These are phyloP conservation scores for Notolabrus celidotus DNA, from an alignment of 2,797 vertebrate species.

Conservation along the genomic window DNA sequence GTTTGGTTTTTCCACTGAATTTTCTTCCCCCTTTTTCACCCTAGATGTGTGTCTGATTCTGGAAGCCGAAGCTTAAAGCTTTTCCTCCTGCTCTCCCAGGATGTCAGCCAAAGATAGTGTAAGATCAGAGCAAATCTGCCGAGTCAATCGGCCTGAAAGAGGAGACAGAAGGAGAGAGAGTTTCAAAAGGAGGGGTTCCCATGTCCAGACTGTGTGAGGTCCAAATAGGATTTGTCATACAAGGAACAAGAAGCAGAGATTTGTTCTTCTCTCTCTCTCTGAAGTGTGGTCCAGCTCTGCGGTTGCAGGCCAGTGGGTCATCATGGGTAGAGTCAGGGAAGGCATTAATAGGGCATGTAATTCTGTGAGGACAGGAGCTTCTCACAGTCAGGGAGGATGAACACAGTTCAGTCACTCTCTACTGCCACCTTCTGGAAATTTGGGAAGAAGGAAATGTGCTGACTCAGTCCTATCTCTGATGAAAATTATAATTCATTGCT, in stretches of 20 bases:
- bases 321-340: conserved; percentile 35
- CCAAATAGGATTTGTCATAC: conserved; percentile 53
- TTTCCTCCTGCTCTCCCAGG: conserved; percentile 36
- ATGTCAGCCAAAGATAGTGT: conserved; percentile 17
- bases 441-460: not conserved
- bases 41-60: conserved; percentile 10
- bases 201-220: conserved; percentile 30
- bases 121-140: conserved; percentile 33
- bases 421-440: conserved; percentile 66
- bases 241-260: conserved; percentile 21
- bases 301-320: conserved; percentile 59
- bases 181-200: conserved; percentile 24
- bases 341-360: conserved; percentile 68
- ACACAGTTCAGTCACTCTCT: conserved; percentile 13
- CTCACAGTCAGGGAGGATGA: conserved; percentile 51
- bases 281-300: conserved; percentile 34
- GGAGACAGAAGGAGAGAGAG: conserved; percentile 29
- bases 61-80: conserved; percentile 41
- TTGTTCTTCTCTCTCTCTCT: conserved; percentile 27
- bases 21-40: conserved; percentile 10
- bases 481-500: not conserved
- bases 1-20: conserved; percentile 20
- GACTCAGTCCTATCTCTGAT: not conserved
- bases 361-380: conserved; percentile 60
- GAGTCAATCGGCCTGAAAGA: conserved; percentile 33